phyloP scores from a whole-genome alignment of 2,888 invertebrate species.

The Euproctis similis region DNA sequence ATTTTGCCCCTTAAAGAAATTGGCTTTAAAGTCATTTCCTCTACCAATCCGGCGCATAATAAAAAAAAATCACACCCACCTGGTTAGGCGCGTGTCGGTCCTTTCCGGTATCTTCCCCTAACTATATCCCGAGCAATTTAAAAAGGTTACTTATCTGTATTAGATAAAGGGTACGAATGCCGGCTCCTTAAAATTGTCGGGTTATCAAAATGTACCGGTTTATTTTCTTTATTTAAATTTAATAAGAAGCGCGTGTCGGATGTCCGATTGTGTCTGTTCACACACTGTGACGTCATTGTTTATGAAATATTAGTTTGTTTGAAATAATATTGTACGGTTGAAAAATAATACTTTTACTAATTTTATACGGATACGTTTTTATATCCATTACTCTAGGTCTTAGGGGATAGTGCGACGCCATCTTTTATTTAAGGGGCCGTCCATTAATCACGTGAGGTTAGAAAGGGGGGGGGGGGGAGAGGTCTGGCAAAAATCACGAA shows the following conservation, averaged over 20 bases:
- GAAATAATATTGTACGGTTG: constrained; percentile 19
- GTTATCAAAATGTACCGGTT: constrained; percentile 37
- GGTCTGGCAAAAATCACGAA: too few species aligned
- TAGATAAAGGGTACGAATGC: constrained; percentile 5
- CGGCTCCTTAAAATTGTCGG: constrained; percentile 12
- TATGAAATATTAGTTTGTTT: constrained; percentile 30
- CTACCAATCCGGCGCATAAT: constrained; percentile 22
- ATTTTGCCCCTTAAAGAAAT: constrained; percentile 20
- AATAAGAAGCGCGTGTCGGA: constrained; percentile 64
- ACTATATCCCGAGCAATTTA: constrained; percentile 22
- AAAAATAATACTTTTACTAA: constrained; percentile 19
- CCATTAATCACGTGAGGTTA: too few species aligned
- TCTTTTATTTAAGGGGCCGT: too few species aligned
- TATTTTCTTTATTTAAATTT: constrained; percentile 68
- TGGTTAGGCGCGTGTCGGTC: constrained; percentile 52
- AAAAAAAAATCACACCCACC: constrained; percentile 48
- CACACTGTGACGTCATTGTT: constrained; percentile 45
- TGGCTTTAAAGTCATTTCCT: constrained; percentile 40
- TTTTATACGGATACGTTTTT: too few species aligned
- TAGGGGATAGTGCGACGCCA: too few species aligned
- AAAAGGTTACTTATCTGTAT: constrained; percentile 25
- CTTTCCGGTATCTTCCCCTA: constrained; percentile 50
- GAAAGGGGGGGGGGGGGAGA: too few species aligned
- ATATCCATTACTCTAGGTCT: too few species aligned
- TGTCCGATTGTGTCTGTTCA: constrained; percentile 48